Percentiles rank a stretch among this genome's conserved stretches.
phyloP scores from a whole-genome alignment of 2,888 invertebrate species.

The Ectemnius cavifrons region DNA sequence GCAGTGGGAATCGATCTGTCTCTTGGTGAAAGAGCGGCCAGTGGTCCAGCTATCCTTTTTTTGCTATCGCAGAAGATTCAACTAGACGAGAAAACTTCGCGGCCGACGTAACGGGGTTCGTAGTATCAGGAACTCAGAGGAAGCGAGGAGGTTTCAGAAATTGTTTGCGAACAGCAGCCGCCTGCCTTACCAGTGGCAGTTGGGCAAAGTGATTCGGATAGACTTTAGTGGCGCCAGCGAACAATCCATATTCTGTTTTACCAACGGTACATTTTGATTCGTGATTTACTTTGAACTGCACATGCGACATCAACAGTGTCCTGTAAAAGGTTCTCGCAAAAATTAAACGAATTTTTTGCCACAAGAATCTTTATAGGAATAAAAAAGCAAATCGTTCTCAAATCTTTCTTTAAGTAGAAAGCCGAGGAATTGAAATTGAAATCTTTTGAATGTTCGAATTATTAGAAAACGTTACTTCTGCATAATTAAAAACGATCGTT shows the following conservation, averaged over 20 bases:
- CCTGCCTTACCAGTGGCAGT: slow-evolving; percentile 31
- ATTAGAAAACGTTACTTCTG: too few species aligned
- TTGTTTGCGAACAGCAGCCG: not conserved
- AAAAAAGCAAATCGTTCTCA: too few species aligned
- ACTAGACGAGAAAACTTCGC: slow-evolving; percentile 30
- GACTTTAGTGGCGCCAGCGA: slow-evolving; percentile 36
- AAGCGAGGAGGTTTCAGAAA: slow-evolving; percentile 2
- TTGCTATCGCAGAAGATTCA: not conserved
- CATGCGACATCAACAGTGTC: not conserved
- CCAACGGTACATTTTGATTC: slow-evolving; percentile 11
- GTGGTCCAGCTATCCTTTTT: slow-evolving; percentile 7
- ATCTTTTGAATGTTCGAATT: too few species aligned
- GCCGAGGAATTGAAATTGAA: too few species aligned
- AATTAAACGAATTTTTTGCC: too few species aligned
- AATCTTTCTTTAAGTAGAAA: too few species aligned
- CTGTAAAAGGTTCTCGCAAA: too few species aligned
- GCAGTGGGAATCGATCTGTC: not conserved
- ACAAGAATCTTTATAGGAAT: too few species aligned
- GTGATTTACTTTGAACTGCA: not conserved
- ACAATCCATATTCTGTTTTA: slow-evolving; percentile 27
- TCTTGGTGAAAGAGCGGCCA: not conserved
- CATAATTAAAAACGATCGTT: too few species aligned
- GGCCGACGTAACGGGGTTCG: slow-evolving; percentile 22
- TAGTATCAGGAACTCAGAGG: slow-evolving; percentile 11
- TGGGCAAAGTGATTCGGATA: slow-evolving; percentile 19